phyloP scores from a whole-genome alignment of 2,113 vertebrate species.

The Ivindomyrus marchei region DNA sequence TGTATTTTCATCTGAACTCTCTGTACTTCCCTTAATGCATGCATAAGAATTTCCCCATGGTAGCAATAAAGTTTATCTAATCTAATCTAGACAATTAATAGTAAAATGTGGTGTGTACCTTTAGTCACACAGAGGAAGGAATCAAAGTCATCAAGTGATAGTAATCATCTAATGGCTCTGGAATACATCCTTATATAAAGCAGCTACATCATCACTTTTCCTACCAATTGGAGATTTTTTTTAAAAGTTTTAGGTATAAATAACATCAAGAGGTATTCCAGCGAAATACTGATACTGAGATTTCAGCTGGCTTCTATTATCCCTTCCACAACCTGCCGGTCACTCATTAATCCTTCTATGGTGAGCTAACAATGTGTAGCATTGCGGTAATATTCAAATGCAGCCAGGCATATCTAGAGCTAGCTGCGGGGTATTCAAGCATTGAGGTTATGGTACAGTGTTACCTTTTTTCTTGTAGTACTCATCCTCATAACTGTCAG shows the following conservation, averaged over 20 bases:
- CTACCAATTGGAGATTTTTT: background rate
- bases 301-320: slow-evolving; percentile 24
- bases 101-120: background rate
- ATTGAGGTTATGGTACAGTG: background rate
- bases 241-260: background rate
- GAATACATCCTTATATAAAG: background rate
- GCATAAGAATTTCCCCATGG: background rate
- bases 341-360: slow-evolving; percentile 39
- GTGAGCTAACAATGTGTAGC: slow-evolving; percentile 49
- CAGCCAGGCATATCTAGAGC: slow-evolving; percentile 36
- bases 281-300: slow-evolving; percentile 9
- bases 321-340: slow-evolving; percentile 45
- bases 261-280: background rate
- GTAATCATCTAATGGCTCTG: background rate
- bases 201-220: background rate
- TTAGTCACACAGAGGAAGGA: background rate
- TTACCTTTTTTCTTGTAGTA: slow-evolving; percentile 92
- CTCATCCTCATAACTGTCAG: slow-evolving; percentile 77
- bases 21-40: background rate
- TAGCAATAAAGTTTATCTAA: background rate
- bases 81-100: background rate
- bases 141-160: background rate
- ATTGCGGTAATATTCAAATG: slow-evolving; percentile 43
- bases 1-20: background rate
- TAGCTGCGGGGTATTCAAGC: background rate